These are phyloP conservation scores for Leiothrix lutea DNA, from an alignment of 2,113 vertebrate genomes.

Conservation along the genomic window DNA sequence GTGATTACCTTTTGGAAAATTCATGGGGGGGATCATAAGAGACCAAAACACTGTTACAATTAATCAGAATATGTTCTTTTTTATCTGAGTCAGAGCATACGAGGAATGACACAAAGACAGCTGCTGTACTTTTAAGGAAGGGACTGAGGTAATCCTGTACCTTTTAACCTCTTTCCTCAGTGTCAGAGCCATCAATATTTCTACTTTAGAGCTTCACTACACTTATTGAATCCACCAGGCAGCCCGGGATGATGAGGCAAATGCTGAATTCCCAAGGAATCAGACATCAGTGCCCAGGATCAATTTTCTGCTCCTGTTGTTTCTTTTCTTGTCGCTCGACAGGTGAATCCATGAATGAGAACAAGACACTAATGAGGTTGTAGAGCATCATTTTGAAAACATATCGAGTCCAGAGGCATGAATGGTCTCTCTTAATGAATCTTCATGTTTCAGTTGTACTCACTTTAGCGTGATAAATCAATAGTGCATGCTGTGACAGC, in stretches of 20 bases:
- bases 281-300: background rate
- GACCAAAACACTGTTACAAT: background rate
- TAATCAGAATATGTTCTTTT: background rate
- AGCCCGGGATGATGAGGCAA: background rate
- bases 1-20: constrained; percentile 18
- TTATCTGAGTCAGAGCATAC: background rate
- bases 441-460: background rate
- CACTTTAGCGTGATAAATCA: background rate
- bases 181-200: background rate
- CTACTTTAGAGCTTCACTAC: background rate
- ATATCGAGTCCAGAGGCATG: background rate
- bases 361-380: constrained; percentile 2
- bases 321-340: background rate
- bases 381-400: background rate
- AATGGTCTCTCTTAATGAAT: background rate
- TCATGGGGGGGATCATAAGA: background rate
- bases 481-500: background rate
- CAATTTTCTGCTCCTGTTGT: background rate
- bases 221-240: background rate
- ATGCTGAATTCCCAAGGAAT: background rate
- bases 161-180: background rate
- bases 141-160: background rate
- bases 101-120: background rate
- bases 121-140: background rate
- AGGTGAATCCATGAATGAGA: constrained; percentile 17